Evolutionary conservation across 2,888 invertebrate genomes (phyloP).

Genomic region (Hirtodrosophila confusa): DNA sequence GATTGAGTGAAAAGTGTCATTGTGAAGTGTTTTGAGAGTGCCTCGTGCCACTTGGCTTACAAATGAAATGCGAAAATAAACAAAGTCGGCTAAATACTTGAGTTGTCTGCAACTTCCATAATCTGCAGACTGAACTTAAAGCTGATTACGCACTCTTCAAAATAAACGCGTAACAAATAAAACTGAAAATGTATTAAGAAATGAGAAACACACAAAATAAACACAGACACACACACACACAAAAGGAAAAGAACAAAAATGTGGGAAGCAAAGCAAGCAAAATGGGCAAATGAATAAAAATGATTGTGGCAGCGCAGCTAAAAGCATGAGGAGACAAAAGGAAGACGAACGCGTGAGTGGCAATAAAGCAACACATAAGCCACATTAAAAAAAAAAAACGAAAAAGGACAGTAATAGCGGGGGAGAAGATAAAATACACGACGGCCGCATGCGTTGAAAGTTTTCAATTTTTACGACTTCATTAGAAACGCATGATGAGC

Average conservation of each 20-base stretch:
- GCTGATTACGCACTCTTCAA: slow-evolving; percentile 27
- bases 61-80: slow-evolving; percentile 2
- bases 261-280: slow-evolving; percentile 36
- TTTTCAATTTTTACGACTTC: slow-evolving; percentile 79
- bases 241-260: slow-evolving; percentile 14
- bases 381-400: slow-evolving; percentile 21
- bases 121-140: slow-evolving; percentile 34
- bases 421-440: slow-evolving; percentile 24
- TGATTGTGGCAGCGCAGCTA: slow-evolving; percentile 48
- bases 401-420: slow-evolving; percentile 5
- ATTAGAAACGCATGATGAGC: slow-evolving; percentile 80
- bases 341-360: slow-evolving; percentile 32
- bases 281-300: slow-evolving; percentile 62
- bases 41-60: slow-evolving; percentile 6
- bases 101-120: slow-evolving; percentile 5
- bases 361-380: slow-evolving; percentile 55
- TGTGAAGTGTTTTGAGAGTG: too few species aligned
- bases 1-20: too few species aligned
- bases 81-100: slow-evolving; percentile 11
- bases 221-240: slow-evolving; percentile 3
- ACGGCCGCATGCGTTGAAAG: slow-evolving; percentile 61
- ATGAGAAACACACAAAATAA: neutral
- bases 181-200: slow-evolving; percentile 41
- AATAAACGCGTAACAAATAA: slow-evolving; percentile 21
- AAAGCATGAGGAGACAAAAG: slow-evolving; percentile 23